These are phyloP conservation scores for Drosophila mayri DNA, from an alignment of 1,140 invertebrate genomes.

Conservation along the genomic window DNA sequence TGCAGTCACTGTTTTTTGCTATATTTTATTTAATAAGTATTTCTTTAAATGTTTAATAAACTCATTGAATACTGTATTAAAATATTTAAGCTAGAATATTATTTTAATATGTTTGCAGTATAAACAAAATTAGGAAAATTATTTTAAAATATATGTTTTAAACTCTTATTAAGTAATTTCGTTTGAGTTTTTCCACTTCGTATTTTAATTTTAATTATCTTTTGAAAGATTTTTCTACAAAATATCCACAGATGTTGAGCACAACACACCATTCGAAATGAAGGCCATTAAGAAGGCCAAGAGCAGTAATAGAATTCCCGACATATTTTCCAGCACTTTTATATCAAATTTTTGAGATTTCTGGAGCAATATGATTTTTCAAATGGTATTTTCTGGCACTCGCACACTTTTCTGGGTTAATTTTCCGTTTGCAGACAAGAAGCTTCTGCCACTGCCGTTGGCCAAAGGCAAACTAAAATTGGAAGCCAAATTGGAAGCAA, in stretches of 20 bases:
- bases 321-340: constrained; percentile 10
- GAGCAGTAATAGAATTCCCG: constrained; percentile 42
- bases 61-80: too few relatives aligned
- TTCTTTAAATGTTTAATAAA: too few relatives aligned
- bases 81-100: too few relatives aligned
- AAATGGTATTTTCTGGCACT: constrained; percentile 22
- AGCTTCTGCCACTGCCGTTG: constrained; percentile 48
- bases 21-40: too few relatives aligned
- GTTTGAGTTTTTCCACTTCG: too few relatives aligned
- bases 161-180: neutral
- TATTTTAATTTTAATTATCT: too few relatives aligned
- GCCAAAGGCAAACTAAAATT: constrained; percentile 71
- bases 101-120: too few relatives aligned
- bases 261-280: constrained; percentile 64
- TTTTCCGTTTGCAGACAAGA: constrained; percentile 14
- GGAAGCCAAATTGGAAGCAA: constrained; percentile 5
- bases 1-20: too few relatives aligned
- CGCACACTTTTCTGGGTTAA: constrained; percentile 9
- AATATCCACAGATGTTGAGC: neutral
- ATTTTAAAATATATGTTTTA: neutral
- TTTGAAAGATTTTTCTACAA: neutral
- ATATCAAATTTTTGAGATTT: constrained; percentile 28
- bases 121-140: too few relatives aligned
- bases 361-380: constrained; percentile 18
- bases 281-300: constrained; percentile 34